Evolutionary conservation across 2,888 invertebrate species (phyloP), one percentile per base, ranked within the genome.

Genomic region (Heliconius aoede): DNA sequence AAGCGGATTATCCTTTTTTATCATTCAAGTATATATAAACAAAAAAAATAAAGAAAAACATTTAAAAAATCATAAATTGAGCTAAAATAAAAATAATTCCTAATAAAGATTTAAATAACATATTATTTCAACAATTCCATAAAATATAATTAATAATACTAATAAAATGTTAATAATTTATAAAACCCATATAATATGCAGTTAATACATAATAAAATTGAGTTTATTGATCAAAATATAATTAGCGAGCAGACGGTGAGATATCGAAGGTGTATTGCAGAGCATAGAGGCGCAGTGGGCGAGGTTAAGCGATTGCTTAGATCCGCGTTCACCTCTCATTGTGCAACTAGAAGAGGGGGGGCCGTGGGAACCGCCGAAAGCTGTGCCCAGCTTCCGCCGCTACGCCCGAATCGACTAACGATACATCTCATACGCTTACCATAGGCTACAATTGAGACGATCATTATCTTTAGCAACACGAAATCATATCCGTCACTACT

Each of bases 301-400:
- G 94, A 94, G 94, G 94, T 94, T 94, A 93, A 94, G 92, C 93
- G 93, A 93, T 93, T 94, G 94, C 93, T 93, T 93, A 94, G 94
- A 94, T 94, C 94, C 94, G 93, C 92, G 94, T 94, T 94, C 93
- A 93, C 93, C 93, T 93, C 90, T 92, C 90, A 93, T 94, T 94
- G 94, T 94, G 94, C 92, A 94, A 94, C 89, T 86, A 87, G 86
- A 81, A 76, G 73, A 73, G 78, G 81, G 74, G 82, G 76, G 86
- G 85, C 87, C 93, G 94, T 94, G 94, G 94, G 94, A 94, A 94
- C 91, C 92, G 85, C 94, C 94, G 93, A 94, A 94, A 94, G 93
- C 94, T 93, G 88, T 88, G 89, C 87, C 85, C 89, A 89, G 93
- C 93, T 94, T 94, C 94, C 93, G 94, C 91, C 90, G 91, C 87